Percentiles rank a stretch among this genome's conserved stretches.
Conservation (phyloP, 35 echinoderm and acorn worm species). For the Diadema setosum region DNA sequence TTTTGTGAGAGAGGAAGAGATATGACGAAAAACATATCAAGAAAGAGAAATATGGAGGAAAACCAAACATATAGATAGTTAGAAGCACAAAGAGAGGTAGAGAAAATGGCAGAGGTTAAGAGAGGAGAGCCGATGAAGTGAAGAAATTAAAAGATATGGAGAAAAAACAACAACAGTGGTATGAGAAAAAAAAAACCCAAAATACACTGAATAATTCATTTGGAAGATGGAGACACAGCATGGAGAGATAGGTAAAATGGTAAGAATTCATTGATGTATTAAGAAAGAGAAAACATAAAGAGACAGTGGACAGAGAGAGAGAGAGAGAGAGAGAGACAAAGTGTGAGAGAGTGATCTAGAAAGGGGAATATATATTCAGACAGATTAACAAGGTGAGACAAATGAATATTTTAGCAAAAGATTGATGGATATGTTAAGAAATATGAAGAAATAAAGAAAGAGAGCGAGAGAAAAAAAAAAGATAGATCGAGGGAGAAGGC, state of each 20-base stretch:
- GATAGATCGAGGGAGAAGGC: background rate
- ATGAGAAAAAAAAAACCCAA: no score
- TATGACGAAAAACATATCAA: background rate
- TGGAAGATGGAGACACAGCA: background rate
- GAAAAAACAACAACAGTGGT: no score
- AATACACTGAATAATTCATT: no score
- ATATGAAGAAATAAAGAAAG: background rate
- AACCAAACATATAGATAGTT: background rate
- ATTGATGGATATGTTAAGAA: background rate
- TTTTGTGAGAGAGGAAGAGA: background rate
- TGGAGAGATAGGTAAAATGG: background rate
- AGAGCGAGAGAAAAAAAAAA: background rate
- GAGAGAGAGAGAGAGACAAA: background rate
- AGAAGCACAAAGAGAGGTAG: background rate
- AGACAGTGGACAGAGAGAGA: background rate
- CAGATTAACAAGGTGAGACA: background rate
- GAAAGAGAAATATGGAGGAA: background rate
- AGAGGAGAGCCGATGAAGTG: background rate
- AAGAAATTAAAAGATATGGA: no score
- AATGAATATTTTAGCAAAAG: no score
- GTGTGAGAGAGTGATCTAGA: background rate
- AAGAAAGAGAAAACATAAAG: background rate
- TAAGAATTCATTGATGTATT: background rate
- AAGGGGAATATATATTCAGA: background rate
- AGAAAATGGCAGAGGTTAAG: no score